These are phyloP conservation scores for Zosterops lateralis DNA, from an alignment of 2,113 vertebrate genomes.

Conservation along the genomic window DNA sequence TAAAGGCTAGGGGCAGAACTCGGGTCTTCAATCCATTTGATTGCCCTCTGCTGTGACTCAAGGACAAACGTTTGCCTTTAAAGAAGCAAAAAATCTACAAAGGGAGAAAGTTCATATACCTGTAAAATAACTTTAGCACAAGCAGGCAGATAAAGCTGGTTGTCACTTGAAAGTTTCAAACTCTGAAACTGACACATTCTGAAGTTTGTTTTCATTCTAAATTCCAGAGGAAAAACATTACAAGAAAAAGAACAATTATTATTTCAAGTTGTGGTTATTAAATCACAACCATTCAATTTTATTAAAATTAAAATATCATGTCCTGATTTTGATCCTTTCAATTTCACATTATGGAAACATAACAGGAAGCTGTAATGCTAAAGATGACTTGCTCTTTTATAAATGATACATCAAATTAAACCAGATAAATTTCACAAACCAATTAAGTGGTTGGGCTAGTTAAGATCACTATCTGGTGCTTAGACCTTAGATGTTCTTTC, in stretches of 20 bases:
- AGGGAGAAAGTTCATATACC: neutral
- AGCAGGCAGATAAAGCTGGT: neutral
- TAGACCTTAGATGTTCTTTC: neutral
- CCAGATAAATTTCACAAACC: neutral
- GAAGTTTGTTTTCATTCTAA: neutral
- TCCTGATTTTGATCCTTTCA: neutral
- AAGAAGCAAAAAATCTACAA: neutral
- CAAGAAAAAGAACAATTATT: neutral
- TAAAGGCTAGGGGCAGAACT: neutral
- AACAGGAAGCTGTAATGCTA: neutral
- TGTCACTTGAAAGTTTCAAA: neutral
- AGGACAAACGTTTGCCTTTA: conserved; percentile 3
- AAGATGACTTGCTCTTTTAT: neutral
- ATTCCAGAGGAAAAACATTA: neutral
- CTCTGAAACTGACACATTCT: neutral
- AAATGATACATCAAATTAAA: neutral
- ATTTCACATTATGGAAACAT: neutral
- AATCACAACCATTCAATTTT: neutral
- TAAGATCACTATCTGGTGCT: neutral
- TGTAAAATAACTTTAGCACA: neutral
- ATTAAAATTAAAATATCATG: neutral
- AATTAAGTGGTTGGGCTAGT: neutral
- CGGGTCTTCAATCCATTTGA: neutral
- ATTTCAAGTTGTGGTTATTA: neutral
- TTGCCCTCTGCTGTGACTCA: neutral